phyloP scores from a whole-genome alignment of 64 coral and sea anemone species.

The Catalaphyllia jardinei region DNA sequence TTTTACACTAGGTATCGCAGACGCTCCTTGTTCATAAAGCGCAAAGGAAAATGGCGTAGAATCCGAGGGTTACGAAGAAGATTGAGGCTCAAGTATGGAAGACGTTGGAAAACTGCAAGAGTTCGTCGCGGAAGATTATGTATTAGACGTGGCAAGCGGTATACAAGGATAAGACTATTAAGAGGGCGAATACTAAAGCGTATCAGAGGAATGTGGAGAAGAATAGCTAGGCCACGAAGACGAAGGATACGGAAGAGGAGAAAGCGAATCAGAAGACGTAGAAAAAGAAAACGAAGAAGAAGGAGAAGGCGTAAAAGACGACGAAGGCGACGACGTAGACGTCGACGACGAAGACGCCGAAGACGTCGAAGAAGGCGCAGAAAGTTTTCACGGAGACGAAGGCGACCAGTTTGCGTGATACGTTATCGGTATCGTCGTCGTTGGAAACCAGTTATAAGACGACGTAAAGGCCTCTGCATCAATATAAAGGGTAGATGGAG shows the following conservation, averaged over 20 bases:
- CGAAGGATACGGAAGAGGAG: background rate
- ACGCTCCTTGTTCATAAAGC: background rate
- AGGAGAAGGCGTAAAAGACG: background rate
- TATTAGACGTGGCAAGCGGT: background rate
- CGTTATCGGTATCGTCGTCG: background rate
- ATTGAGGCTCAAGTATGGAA: background rate
- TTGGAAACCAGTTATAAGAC: background rate
- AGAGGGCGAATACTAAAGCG: background rate
- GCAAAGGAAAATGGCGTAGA: background rate
- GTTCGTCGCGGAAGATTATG: background rate
- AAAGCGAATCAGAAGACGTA: background rate
- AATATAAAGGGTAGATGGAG: background rate
- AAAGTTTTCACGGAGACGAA: background rate
- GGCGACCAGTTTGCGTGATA: background rate
- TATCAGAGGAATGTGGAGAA: background rate
- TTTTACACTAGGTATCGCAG: background rate
- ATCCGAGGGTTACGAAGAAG: slow-evolving; percentile 2
- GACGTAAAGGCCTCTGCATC: background rate
- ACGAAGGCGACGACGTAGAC: background rate
- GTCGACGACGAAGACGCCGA: background rate
- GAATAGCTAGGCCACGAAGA: background rate
- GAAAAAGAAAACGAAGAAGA: background rate
- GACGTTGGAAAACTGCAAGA: background rate
- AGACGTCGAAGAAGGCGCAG: slow-evolving; percentile 6
- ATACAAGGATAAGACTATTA: background rate